Conservation (phyloP, 2,888 invertebrate genomes). For the Pristionchus arcanus region DNA sequence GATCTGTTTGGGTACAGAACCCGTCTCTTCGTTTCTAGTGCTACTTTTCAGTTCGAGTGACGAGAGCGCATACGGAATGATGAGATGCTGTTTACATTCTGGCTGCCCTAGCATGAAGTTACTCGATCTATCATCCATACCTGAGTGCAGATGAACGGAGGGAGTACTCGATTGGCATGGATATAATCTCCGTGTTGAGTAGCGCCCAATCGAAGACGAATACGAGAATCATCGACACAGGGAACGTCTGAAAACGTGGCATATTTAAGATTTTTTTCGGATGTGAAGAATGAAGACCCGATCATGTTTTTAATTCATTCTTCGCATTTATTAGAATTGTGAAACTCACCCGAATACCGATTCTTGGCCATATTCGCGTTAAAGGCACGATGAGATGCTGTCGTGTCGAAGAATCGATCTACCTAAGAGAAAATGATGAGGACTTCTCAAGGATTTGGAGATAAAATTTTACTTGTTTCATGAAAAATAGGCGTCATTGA, state of each 20-base stretch:
- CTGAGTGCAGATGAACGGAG: slow-evolving; percentile 52
- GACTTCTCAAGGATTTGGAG: too few species aligned
- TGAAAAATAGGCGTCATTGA: too few species aligned
- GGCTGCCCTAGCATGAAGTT: background rate
- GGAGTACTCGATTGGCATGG: slow-evolving; percentile 52
- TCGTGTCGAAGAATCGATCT: slow-evolving; percentile 59
- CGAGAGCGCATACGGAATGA: too few species aligned
- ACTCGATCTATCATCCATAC: background rate
- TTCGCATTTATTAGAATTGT: background rate
- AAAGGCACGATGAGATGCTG: slow-evolving; percentile 63
- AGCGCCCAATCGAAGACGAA: slow-evolving; percentile 43
- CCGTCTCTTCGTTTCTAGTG: too few species aligned
- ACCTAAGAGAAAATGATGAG: slow-evolving; percentile 33
- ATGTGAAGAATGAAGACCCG: too few species aligned
- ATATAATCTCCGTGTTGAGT: slow-evolving; percentile 54
- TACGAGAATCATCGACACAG: slow-evolving; percentile 46
- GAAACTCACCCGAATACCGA: slow-evolving; percentile 65
- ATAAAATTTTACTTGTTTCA: too few species aligned
- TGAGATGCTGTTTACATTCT: too few species aligned
- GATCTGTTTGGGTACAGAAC: slow-evolving; percentile 27
- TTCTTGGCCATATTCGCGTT: slow-evolving; percentile 69
- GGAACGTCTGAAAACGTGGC: slow-evolving; percentile 29
- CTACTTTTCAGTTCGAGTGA: too few species aligned
- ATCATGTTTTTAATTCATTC: too few species aligned
- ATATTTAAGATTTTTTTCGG: background rate